A percentile compares a stretch with the other conserved stretches of the same genome.
Conservation (phyloP, 92 coral and sea anemone species). For the Anthopleura xanthogrammica region DNA sequence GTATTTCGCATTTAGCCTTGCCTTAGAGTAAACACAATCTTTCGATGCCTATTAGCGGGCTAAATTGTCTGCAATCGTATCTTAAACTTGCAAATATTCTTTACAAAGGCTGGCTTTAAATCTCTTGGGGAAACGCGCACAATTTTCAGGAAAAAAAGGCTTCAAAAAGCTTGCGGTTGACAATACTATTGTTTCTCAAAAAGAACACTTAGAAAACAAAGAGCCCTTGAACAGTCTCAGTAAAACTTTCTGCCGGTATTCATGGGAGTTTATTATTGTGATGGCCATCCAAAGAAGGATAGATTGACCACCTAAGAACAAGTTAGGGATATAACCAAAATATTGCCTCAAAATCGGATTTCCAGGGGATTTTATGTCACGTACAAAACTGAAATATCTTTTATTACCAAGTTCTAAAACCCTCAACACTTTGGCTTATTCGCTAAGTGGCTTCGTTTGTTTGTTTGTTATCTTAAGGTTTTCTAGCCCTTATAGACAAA, state of each 20-base stretch:
- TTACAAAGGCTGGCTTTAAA: background rate
- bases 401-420: background rate
- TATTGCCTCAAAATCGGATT: too few species aligned
- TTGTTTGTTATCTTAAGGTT: background rate
- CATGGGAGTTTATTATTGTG: background rate
- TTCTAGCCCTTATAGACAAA: background rate
- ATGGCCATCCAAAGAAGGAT: too few species aligned
- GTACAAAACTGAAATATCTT: too few species aligned
- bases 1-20: background rate
- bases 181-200: background rate
- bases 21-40: background rate
- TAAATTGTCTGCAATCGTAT: background rate
- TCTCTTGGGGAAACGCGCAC: background rate
- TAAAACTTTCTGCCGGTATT: background rate
- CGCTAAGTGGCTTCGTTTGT: background rate
- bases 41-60: background rate
- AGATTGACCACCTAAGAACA: too few species aligned
- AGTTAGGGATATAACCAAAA: too few species aligned
- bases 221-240: background rate
- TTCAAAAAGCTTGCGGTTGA: background rate
- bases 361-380: too few species aligned
- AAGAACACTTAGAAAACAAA: background rate
- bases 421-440: background rate
- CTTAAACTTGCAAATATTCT: background rate
- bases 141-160: background rate